A percentile compares a stretch with the other conserved stretches of the same genome.
These are phyloP conservation scores for Anser cygnoides DNA, from an alignment of 2,113 vertebrate species.

Conservation along the genomic window DNA sequence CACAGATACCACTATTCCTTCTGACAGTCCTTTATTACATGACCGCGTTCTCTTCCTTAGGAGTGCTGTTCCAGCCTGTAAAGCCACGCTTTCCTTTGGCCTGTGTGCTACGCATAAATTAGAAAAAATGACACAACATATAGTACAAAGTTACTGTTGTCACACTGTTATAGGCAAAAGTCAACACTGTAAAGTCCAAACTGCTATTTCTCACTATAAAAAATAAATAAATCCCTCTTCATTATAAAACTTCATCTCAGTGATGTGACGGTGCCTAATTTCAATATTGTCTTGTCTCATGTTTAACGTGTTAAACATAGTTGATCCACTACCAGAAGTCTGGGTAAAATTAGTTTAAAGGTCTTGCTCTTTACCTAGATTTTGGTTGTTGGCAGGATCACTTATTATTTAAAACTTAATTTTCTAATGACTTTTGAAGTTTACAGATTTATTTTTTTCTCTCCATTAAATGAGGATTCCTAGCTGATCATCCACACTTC, in stretches of 20 bases:
- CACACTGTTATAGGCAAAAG: neutral
- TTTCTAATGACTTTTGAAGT: neutral
- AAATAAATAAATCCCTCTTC: neutral
- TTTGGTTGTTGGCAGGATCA: neutral
- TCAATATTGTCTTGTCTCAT: neutral
- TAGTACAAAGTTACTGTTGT: neutral
- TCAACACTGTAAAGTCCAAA: neutral
- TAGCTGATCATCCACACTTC: neutral
- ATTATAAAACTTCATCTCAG: neutral
- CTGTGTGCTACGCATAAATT: too few relatives aligned
- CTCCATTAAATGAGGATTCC: neutral
- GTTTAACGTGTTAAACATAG: neutral
- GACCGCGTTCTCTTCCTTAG: neutral
- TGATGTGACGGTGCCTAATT: neutral
- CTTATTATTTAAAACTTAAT: neutral
- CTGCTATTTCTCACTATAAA: neutral
- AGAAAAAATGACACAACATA: neutral
- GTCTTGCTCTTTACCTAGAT: neutral
- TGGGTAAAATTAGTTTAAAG: neutral
- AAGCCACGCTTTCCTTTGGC: neutral
- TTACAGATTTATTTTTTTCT: neutral
- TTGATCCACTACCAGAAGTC: neutral
- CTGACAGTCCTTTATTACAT: neutral
- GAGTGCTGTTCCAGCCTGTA: neutral
- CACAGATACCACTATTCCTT: neutral